phyloP scores from a whole-genome alignment of 1,140 invertebrate species.

The Stenopsyche tienmushanensis region DNA sequence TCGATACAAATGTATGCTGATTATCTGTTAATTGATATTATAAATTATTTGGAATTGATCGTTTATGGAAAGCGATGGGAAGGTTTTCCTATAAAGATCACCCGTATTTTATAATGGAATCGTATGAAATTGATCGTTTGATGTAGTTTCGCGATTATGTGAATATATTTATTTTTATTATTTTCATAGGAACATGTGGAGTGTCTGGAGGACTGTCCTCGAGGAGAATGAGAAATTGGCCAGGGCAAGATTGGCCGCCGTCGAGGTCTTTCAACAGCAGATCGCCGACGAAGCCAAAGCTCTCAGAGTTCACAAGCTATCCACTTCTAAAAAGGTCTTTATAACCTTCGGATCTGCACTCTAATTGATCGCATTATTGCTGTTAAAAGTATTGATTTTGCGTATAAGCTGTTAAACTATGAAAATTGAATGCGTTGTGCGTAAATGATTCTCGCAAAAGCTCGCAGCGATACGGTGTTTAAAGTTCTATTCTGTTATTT shows the following conservation, averaged over 20 bases:
- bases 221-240: constrained; percentile 95
- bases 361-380: no score
- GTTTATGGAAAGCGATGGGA: no score
- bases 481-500: constrained; percentile 42
- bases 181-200: constrained; percentile 87
- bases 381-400: neutral
- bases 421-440: neutral
- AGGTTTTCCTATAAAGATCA: no score
- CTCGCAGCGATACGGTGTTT: no score
- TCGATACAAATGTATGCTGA: no score
- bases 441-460: no score
- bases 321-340: constrained; percentile 80
- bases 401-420: neutral
- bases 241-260: constrained; percentile 83
- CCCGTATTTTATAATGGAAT: no score
- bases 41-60: no score
- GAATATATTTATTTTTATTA: no score
- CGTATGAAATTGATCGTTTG: no score
- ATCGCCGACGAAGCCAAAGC: constrained; percentile 91
- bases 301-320: constrained; percentile 79
- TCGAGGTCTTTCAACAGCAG: constrained; percentile 91
- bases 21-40: no score
- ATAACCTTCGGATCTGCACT: neutral
- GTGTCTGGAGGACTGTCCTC: constrained; percentile 90
- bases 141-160: no score